These are phyloP conservation scores for Argopecten irradians DNA, from an alignment of 1,140 invertebrate genomes.

Conservation along the genomic window DNA sequence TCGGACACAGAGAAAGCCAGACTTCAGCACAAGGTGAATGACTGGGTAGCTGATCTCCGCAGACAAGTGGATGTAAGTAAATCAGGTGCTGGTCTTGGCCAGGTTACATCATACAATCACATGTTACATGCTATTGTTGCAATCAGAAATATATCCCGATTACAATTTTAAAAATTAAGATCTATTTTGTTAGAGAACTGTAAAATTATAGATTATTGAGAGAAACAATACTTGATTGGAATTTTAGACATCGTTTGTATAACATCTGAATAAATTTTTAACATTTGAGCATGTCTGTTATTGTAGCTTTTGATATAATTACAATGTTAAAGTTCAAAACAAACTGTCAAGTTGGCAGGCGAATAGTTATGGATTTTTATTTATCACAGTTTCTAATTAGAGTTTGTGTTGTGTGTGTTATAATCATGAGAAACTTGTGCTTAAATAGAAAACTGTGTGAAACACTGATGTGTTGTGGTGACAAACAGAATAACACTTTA, in stretches of 20 bases:
- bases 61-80: slow-evolving; percentile 64
- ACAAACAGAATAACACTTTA: background rate
- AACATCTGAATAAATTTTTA: too few relatives aligned
- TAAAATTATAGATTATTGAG: too few relatives aligned
- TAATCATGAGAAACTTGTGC: background rate
- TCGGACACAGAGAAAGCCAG: slow-evolving; percentile 34
- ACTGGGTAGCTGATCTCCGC: slow-evolving; percentile 59
- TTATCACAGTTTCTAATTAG: background rate
- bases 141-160: too few relatives aligned
- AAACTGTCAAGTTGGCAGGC: background rate
- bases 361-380: background rate
- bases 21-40: slow-evolving; percentile 62
- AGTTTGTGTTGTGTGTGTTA: background rate
- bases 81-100: background rate
- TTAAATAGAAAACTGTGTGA: background rate
- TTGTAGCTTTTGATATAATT: too few relatives aligned
- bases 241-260: too few relatives aligned
- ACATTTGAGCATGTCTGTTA: too few relatives aligned
- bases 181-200: too few relatives aligned
- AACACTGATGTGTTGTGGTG: background rate
- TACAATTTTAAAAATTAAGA: too few relatives aligned
- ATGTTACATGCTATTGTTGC: too few relatives aligned
- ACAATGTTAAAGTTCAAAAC: too few relatives aligned
- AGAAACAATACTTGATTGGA: too few relatives aligned
- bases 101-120: background rate